Base-by-base conservation (phyloP, 2,888 invertebrate species). In the Diarsia dahlii region DNA sequence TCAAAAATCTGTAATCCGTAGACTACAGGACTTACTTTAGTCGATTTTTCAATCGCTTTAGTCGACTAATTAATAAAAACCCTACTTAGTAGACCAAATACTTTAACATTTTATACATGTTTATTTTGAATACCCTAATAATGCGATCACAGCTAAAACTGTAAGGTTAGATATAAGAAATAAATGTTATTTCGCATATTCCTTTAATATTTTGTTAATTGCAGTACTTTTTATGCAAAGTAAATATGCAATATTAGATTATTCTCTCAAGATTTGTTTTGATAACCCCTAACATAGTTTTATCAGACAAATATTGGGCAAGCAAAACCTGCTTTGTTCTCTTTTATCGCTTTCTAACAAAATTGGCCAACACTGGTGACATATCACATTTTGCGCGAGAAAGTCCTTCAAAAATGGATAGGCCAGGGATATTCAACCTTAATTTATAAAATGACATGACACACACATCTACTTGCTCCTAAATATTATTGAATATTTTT, bases 141-240 rank as follows among this genome's bases (percentile, higher is more conserved):
- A 83, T 68, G 71, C 70, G 71, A 85, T 84, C 86, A 84, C 86
- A 84, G 84, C 67, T 63, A 79, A 66, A 72, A 77, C 77, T 85
- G 87, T 74, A 48, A 54, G 23, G 52, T 84, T 78, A 85, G 74
- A 66, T 74, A 80, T 76, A 78, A 85, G 73, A 87, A 78, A 81
- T 78, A 80, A 80, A 71, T 78, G 74, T 83, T 84, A 79, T 80
- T 80, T 80, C 79, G 68, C 71, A 71, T 82, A 80, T 86, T 76
- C 86, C 77, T 70, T 74, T 71, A 74, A 50, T 28, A 64, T 77
- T 67, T 69, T 69, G 62, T 80, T 81, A 69, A 28, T 73, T 68
- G 81, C 81, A 71, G 64, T 50, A 76, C 71, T 73, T 74, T 79
- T 48, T 60, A 56, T 56, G 67, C 64, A 78, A 67, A 71, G 45